Conservation (phyloP, 1,140 invertebrate species). For the Drosophila pseudoobscura region DNA sequence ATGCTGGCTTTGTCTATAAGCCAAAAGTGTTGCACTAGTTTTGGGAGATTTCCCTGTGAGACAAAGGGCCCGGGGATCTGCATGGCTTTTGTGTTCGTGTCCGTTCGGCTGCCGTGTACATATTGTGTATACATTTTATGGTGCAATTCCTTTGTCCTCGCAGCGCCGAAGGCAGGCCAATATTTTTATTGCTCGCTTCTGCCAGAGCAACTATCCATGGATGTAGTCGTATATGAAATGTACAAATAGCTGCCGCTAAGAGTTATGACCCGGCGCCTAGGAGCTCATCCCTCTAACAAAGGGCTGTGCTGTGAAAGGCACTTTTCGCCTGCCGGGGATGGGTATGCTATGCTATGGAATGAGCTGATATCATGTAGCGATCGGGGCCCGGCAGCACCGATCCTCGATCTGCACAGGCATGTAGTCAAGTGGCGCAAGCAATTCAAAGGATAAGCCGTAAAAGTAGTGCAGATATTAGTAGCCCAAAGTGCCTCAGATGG, state of each 20-base stretch:
- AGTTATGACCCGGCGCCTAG: slow-evolving; percentile 79
- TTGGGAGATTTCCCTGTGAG: slow-evolving; percentile 44
- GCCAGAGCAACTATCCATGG: too few relatives aligned
- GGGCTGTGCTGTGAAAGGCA: slow-evolving; percentile 74
- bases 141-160: slow-evolving; percentile 76
- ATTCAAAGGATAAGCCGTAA: slow-evolving; percentile 28
- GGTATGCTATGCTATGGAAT: slow-evolving; percentile 2
- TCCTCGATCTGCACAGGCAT: slow-evolving; percentile 8
- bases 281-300: slow-evolving; percentile 38
- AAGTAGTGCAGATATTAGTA: too few relatives aligned
- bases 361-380: slow-evolving; percentile 39
- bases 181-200: slow-evolving; percentile 72
- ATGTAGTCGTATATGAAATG: slow-evolving; percentile 50
- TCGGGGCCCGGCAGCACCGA: slow-evolving; percentile 25
- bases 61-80: slow-evolving; percentile 58
- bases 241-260: slow-evolving; percentile 73
- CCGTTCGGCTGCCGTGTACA: slow-evolving; percentile 33
- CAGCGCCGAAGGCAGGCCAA: slow-evolving; percentile 73
- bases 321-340: slow-evolving; percentile 36
- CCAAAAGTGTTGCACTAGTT: slow-evolving; percentile 82
- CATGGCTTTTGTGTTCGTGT: slow-evolving; percentile 48
- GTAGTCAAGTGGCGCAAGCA: slow-evolving; percentile 43
- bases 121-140: slow-evolving; percentile 70
- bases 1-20: slow-evolving; percentile 59
- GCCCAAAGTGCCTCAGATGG: too few relatives aligned